A percentile compares a stretch with the other conserved stretches of the same genome.
Evolutionary conservation across 2,888 invertebrate species (phyloP).

Genomic region (Chromoteleia sp.): DNA sequence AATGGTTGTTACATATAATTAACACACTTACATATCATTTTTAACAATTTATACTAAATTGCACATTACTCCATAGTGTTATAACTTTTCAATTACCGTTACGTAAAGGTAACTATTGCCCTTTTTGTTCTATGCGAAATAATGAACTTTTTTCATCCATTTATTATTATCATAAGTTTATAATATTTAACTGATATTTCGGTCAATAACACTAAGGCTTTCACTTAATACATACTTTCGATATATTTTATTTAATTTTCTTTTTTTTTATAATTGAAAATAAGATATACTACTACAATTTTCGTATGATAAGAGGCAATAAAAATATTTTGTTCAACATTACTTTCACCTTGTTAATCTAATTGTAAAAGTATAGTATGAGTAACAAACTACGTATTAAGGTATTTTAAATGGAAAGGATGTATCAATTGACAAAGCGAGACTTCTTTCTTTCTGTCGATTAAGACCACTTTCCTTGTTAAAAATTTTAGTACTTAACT

Average conservation of each 20-base stretch:
- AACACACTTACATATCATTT: too few relatives aligned
- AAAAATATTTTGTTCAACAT: background rate
- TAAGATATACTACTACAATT: background rate
- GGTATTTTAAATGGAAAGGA: conserved; percentile 29
- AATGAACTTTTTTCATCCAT: too few relatives aligned
- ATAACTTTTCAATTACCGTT: too few relatives aligned
- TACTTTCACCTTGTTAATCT: conserved; percentile 9
- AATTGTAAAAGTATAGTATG: conserved; percentile 11
- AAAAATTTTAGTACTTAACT: conserved; percentile 1
- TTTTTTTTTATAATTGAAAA: background rate
- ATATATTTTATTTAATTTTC: background rate
- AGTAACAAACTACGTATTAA: conserved; percentile 25
- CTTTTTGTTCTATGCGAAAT: too few relatives aligned
- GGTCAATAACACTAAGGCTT: too few relatives aligned
- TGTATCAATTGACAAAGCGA: conserved; percentile 38
- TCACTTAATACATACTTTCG: too few relatives aligned
- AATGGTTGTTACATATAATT: too few relatives aligned
- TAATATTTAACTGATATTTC: too few relatives aligned
- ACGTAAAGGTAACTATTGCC: too few relatives aligned
- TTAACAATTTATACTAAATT: too few relatives aligned
- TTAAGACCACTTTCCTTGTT: conserved; percentile 28
- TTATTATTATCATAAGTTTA: too few relatives aligned
- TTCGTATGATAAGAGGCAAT: background rate
- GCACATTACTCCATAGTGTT: too few relatives aligned
- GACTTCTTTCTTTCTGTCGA: conserved; percentile 21